Base-by-base conservation (phyloP, 2,113 vertebrate species). In the Podocnemis expansa region DNA sequence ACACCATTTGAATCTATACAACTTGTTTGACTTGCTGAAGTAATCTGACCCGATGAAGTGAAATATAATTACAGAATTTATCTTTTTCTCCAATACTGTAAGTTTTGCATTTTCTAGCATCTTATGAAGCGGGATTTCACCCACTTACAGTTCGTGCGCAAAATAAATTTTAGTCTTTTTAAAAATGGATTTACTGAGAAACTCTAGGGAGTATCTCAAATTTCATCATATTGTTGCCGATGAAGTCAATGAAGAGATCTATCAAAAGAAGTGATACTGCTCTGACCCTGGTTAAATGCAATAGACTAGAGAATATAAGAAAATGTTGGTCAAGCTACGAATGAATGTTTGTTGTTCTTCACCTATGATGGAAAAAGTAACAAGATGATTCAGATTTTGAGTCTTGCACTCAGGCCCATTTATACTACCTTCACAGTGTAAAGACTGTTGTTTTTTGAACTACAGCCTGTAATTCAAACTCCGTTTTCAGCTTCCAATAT, bases 171-270 rank as follows among this genome's bases (percentile, higher is more conserved):
- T 47, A 47, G 47, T 47, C 47, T 47, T 47, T 47, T 47, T 47
- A 47, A 47, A 47, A 47, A 47, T 47, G 6, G 47, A 47, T 41
- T 21, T 60, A 75, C 13, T 16, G 2, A 2, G 38, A 75, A 13
- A 49, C 12, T 83, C 85, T 83, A 24, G 34, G 34, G 24, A 76
- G 56, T 79, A 49, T 11, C 2, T 2, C 5, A 2, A 55, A 41
- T 38, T 27, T 52, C 47, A 80, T 58, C 10, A n/a, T 25, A 41
- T 0, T 11, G 5, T 41, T 5, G 10, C n/a, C 12, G 2, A 34
- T n/a, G 38, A 81, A 1, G 4, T 76, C 4, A 2, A 45, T n/a
- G 6, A 60, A 6, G 43, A 10, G 8, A 13, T 58, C 31, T 3
- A 54, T 47, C 2, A 43, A 25, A 56, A 56, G 47, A 29, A 1